Evolutionary conservation across 2,888 invertebrate species (phyloP), one percentile per base, ranked within the genome.

Genomic region (Andricus quercusramuli): DNA sequence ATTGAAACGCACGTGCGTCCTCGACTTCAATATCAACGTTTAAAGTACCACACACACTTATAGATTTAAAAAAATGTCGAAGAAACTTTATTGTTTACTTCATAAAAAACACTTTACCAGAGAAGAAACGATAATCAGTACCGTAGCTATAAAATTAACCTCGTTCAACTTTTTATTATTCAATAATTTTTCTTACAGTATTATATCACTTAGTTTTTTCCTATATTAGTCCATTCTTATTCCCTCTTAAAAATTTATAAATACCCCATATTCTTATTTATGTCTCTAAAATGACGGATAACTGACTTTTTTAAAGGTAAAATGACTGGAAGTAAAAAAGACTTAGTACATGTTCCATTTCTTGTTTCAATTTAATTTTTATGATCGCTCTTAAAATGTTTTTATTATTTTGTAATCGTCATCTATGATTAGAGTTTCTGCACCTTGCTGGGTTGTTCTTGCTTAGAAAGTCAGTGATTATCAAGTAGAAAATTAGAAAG

Each of bases 401-500:
- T 51, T 74, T 56, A n/a, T 56, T 37, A 0, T n/a, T 74, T 74
- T 56, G 44, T 44, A 2, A 20, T 68, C 4, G 25, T 64, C 17
- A 29, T 29, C 32, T 17, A 6, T 51, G 20, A 74, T 64, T 64
- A 64, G 25, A 74, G 56, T 56, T 74, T 59, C 74, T 32, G 74
- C 51, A 74, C 51, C 37, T 74, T 32, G 37, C 37, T 74, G 56
- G n/a, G n/a, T 22, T 13, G 32, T 32, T 32, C 37, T 32, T 13
- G 37, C n/a, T 59, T 74, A 74, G 74, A 74, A 74, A 74, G 56
- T 56, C 29, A 6, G 56, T 56, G 32, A 74, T 74, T n/a, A 74
- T 37, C 74, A 74, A 74, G 59, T 74, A 74, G 74, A 74, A 74
- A 74, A 74, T 56, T 74, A 74, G 74, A 74, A 74, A 74, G 74